A percentile compares a stretch with the other conserved stretches of the same genome.
These are phyloP conservation scores for Corythaeola cristata DNA, from an alignment of 2,113 vertebrate species.

Conservation along the genomic window DNA sequence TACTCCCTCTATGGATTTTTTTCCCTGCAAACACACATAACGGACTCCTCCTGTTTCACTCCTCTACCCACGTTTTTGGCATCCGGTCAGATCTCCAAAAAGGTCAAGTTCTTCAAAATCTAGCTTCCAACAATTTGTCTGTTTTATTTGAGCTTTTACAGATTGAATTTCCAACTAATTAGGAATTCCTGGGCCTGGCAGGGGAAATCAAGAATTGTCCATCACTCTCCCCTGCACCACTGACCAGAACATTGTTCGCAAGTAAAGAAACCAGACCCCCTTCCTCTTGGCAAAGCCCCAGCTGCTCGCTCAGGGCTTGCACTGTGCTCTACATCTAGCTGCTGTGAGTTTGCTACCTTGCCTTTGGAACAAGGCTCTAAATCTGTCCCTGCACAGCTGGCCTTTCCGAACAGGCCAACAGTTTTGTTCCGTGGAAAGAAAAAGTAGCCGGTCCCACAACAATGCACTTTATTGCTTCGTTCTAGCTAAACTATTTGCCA, in stretches of 20 bases:
- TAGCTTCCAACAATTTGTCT: slow-evolving; percentile 39
- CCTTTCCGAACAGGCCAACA: not conserved
- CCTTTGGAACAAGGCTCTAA: not conserved
- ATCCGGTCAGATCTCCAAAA: slow-evolving; percentile 19
- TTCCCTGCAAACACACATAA: not conserved
- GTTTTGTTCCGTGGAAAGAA: slow-evolving; percentile 50
- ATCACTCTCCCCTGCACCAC: not conserved
- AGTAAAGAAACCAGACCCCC: not conserved
- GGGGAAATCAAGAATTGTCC: slow-evolving; percentile 1
- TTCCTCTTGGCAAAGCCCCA: not conserved
- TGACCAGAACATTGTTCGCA: not conserved
- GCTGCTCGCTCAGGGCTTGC: not conserved
- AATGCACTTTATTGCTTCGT: not conserved
- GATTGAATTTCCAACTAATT: slow-evolving; percentile 34
- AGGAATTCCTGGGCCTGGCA: slow-evolving; percentile 27
- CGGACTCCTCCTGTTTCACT: slow-evolving; percentile 13
- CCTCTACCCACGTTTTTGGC: slow-evolving; percentile 38
- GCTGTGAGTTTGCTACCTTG: slow-evolving; percentile 26
- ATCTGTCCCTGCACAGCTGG: not conserved
- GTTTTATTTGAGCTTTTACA: slow-evolving; percentile 5
- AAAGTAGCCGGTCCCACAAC: slow-evolving; percentile 22
- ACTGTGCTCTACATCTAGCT: not conserved
- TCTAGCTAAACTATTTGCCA: slow-evolving; percentile 28
- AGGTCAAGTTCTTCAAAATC: slow-evolving; percentile 35
- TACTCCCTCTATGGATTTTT: not conserved